phyloP scores from a whole-genome alignment of 2,888 invertebrate species.

The Platycnemis pennipes region DNA sequence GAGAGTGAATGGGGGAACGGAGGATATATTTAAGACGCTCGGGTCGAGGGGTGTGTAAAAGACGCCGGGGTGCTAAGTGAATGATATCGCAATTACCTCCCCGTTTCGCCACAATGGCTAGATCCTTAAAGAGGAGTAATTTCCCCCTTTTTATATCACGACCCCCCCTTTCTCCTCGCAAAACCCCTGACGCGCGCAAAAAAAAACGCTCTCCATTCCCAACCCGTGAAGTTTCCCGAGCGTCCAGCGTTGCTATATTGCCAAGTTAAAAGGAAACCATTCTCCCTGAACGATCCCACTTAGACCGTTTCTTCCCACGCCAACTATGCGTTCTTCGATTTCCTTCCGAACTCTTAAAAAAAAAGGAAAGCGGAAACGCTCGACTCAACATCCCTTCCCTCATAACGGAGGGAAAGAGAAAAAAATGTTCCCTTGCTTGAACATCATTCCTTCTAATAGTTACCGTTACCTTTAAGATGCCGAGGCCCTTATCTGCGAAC shows the following conservation, averaged over 20 bases:
- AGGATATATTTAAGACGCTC: not conserved
- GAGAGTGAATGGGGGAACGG: too few species aligned
- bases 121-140: not conserved
- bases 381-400: not conserved
- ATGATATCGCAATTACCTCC: not conserved
- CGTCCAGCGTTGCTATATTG: not conserved
- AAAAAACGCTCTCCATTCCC: not conserved
- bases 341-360: not conserved
- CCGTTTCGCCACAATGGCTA: not conserved
- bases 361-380: not conserved
- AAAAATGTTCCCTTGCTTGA: not conserved
- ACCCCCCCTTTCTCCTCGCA: not conserved
- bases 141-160: not conserved
- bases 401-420: not conserved
- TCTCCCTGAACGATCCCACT: not conserved
- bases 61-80: not conserved
- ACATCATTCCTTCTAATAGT: not conserved
- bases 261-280: constrained; percentile 4
- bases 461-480: not conserved
- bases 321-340: not conserved
- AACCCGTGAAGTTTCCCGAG: not conserved
- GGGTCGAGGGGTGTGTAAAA: not conserved
- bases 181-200: not conserved
- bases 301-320: not conserved
- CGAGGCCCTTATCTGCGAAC: not conserved